Evolutionary conservation across 2,113 vertebrate species (phyloP).

Genomic region (Piliocolobus tephrosceles): DNA sequence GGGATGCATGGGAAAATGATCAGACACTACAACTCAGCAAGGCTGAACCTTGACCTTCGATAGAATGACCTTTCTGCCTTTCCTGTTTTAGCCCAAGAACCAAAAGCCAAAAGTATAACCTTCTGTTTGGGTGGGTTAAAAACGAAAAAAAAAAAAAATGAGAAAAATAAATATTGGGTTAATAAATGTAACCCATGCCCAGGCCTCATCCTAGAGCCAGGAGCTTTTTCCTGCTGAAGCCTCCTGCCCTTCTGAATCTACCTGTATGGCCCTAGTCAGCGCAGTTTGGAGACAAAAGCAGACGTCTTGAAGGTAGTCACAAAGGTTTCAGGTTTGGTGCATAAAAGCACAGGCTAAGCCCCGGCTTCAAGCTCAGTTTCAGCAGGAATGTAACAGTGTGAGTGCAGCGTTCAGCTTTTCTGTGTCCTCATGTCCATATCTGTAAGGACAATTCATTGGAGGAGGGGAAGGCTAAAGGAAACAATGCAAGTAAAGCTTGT

Average conservation of each 20-base stretch:
- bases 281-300: not conserved
- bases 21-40: too few relatives aligned
- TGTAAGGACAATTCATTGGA: not conserved
- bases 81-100: not conserved
- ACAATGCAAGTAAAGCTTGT: not conserved
- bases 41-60: not conserved
- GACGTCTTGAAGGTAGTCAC: not conserved
- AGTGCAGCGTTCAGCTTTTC: not conserved
- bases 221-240: too few relatives aligned
- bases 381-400: not conserved
- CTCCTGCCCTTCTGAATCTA: not conserved
- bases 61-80: not conserved
- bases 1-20: not conserved
- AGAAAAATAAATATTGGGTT: not conserved
- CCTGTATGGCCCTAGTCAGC: not conserved
- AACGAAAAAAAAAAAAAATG: not conserved
- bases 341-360: not conserved
- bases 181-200: too few relatives aligned
- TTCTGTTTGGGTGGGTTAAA: not conserved
- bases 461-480: accelerated
- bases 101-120: not conserved
- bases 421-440: not conserved
- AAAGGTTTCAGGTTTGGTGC: not conserved
- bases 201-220: not conserved
- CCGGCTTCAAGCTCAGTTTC: not conserved